Conservation (phyloP, 2,888 invertebrate species). For the Zootermopsis nevadensis region DNA sequence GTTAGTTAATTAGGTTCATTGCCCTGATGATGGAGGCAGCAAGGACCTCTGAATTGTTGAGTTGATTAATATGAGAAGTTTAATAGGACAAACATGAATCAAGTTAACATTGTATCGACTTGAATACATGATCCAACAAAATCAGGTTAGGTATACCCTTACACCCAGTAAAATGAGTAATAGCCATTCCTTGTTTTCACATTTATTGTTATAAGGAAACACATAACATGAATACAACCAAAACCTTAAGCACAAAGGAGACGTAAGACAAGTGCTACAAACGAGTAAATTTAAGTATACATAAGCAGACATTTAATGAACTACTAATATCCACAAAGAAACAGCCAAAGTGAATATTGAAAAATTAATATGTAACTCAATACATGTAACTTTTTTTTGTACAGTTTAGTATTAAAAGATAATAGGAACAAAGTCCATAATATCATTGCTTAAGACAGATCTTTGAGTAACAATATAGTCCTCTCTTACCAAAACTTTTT, state of each 20-base stretch:
- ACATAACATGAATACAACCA: conserved; percentile 24
- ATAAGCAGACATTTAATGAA: conserved; percentile 4
- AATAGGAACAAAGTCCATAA: conserved; percentile 10
- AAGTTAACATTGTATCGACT: too few species aligned
- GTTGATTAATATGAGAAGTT: too few species aligned
- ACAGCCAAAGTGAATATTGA: conserved; percentile 5
- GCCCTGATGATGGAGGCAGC: too few species aligned
- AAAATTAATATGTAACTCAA: background rate
- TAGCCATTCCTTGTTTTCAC: background rate
- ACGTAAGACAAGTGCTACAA: background rate
- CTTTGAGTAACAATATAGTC: background rate
- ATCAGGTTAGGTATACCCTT: background rate
- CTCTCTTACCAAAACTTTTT: background rate
- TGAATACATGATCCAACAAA: too few species aligned
- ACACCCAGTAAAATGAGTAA: background rate
- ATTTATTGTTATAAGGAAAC: conserved; percentile 33
- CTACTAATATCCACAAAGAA: background rate
- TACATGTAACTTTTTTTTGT: conserved; percentile 5
- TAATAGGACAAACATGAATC: too few species aligned
- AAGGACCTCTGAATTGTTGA: too few species aligned
- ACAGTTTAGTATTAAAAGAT: background rate
- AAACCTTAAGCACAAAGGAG: conserved; percentile 23
- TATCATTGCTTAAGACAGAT: background rate
- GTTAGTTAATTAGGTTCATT: too few species aligned
- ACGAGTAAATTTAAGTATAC: conserved; percentile 2